phyloP scores from a whole-genome alignment of 2,113 vertebrate species.

The Synodontis membranacea region DNA sequence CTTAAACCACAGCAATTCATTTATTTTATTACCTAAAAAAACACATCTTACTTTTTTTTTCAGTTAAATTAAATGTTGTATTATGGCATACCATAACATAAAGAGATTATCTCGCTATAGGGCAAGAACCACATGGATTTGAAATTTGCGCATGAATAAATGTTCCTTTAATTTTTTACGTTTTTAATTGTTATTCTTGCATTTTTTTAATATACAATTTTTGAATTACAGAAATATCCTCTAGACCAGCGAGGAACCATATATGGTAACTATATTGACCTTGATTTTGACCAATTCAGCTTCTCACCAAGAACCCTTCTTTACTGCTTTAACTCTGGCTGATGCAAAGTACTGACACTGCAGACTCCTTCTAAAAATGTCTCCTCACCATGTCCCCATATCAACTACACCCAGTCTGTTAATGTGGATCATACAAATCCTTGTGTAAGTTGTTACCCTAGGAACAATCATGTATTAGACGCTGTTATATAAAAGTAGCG shows the following conservation, averaged over 20 bases:
- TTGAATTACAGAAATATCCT: too few species aligned
- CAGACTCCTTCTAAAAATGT: not conserved
- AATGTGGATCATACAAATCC: not conserved
- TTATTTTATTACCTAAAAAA: not conserved
- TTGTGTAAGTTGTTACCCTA: not conserved
- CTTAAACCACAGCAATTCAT: not conserved
- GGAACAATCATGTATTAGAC: not conserved
- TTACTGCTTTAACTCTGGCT: not conserved
- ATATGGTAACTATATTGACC: too few species aligned
- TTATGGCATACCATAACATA: too few species aligned
- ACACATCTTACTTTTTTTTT: not conserved
- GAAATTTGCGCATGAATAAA: too few species aligned
- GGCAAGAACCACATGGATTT: too few species aligned
- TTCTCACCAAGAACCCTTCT: too few species aligned
- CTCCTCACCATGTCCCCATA: not conserved
- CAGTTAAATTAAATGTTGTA: not conserved
- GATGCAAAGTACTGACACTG: not conserved
- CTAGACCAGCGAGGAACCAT: too few species aligned
- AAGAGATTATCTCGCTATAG: too few species aligned
- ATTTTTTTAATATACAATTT: too few species aligned
- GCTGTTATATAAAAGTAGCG: not conserved
- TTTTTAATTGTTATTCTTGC: too few species aligned
- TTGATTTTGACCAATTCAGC: too few species aligned
- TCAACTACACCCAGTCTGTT: not conserved
- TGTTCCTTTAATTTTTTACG: too few species aligned